Conservation (phyloP, 2,797 vertebrate species). For the Hozukius guyotensis region DNA sequence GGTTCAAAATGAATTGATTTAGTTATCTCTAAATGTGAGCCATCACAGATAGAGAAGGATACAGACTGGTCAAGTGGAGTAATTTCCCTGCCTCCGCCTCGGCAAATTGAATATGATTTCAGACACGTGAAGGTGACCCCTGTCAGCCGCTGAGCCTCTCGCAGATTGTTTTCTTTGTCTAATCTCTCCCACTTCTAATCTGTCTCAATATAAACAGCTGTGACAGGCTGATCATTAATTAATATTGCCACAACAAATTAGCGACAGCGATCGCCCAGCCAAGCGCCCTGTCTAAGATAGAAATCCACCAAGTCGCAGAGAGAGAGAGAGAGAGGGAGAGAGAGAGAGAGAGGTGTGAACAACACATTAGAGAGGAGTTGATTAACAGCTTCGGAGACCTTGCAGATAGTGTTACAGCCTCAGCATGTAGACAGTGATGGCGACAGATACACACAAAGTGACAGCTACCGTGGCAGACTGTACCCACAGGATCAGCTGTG, state of each 20-base stretch:
- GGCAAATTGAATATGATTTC: conserved; percentile 85
- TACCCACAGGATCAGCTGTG: conserved; percentile 49
- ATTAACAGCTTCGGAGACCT: conserved; percentile 69
- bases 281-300: conserved; percentile 62
- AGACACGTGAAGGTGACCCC: conserved; percentile 86
- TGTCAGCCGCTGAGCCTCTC: conserved; percentile 78
- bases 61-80: conserved; percentile 77
- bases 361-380: conserved; percentile 75
- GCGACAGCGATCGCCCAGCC: conserved; percentile 70
- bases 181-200: conserved; percentile 82
- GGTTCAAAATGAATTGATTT: conserved; percentile 57
- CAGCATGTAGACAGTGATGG: conserved; percentile 57
- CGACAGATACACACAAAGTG: conserved; percentile 39
- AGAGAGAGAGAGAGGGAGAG: conserved; percentile 38
- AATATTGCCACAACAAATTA: conserved; percentile 90
- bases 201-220: conserved; percentile 85
- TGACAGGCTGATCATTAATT: conserved; percentile 88
- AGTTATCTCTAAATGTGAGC: conserved; percentile 53
- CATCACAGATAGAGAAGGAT: conserved; percentile 58
- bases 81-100: conserved; percentile 60
- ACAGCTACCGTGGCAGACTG: conserved; percentile 42
- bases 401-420: conserved; percentile 63
- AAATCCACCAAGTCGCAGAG: conserved; percentile 49
- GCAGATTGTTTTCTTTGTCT: conserved; percentile 84
- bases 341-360: conserved; percentile 75